Evolutionary conservation across 2,113 vertebrate species (phyloP).

Genomic region (Anoura caudifer): DNA sequence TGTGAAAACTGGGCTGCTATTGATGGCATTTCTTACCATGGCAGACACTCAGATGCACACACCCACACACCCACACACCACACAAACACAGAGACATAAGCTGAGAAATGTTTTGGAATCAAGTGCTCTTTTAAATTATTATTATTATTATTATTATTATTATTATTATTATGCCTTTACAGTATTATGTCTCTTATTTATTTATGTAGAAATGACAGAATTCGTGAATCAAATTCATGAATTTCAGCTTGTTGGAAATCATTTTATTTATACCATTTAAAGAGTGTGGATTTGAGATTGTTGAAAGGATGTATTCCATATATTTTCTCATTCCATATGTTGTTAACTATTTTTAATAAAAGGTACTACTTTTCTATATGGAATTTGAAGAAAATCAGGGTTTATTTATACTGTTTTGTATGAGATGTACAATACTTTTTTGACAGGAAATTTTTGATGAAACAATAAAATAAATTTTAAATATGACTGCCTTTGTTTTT

Average conservation of each 20-base stretch:
- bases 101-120: slow-evolving; percentile 25
- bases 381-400: slow-evolving; percentile 76
- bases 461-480: slow-evolving; percentile 84
- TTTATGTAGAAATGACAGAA: slow-evolving; percentile 74
- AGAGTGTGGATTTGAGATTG: slow-evolving; percentile 53
- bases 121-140: slow-evolving; percentile 49
- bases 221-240: slow-evolving; percentile 70
- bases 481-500: slow-evolving; percentile 72
- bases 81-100: slow-evolving; percentile 70
- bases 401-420: slow-evolving; percentile 87
- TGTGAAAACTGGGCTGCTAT: slow-evolving; percentile 86
- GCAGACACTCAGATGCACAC: slow-evolving; percentile 69
- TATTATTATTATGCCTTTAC: slow-evolving; percentile 45
- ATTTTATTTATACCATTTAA: slow-evolving; percentile 84
- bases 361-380: slow-evolving; percentile 83
- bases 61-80: slow-evolving; percentile 71
- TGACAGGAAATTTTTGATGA: slow-evolving; percentile 77
- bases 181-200: slow-evolving; percentile 78
- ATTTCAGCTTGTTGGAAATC: slow-evolving; percentile 60
- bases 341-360: slow-evolving; percentile 79
- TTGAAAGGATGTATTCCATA: slow-evolving; percentile 75
- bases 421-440: slow-evolving; percentile 83
- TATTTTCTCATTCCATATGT: slow-evolving; percentile 78
- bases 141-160: neutral
- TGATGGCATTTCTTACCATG: slow-evolving; percentile 74